Base-by-base conservation (phyloP, 2,113 vertebrate species). In the Ptilorrhoa leucosticta region DNA sequence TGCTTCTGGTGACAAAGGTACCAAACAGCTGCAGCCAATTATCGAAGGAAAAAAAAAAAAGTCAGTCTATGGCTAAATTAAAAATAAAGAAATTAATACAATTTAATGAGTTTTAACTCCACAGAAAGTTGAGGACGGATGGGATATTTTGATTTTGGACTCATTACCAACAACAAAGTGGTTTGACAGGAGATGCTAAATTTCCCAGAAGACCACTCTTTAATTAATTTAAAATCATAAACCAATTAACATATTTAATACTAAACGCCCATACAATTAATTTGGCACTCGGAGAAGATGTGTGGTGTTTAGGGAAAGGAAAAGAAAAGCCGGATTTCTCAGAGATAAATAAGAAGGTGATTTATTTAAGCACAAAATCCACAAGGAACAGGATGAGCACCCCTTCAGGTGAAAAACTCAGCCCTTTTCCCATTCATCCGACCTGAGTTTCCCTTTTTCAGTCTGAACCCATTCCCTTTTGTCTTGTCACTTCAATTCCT, bases 141-240 rank as follows among this genome's bases (percentile, higher is more conserved):
- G 17, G 40, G 27, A 31, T 91, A 71, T 64, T 90, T 93, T 85
- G 65, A 79, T 66, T 93, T 85, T 82, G 73, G 65, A 91, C 66
- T 85, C 31, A 47, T 60, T 87, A 28, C 21, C 85, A 75, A 48
- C 70, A 71, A 71, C n/a, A 28, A 60, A 90, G 16, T 56, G 7
- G 17, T 83, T 76, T 87, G 66, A 87, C n/a, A 76, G 64, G 88
- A 64, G 78, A 85, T 65, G 65, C 2, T 79, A 20, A 28, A 95
- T 95, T 94, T 96, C 96, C 94, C 92, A 10, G 44, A 91, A 95
- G 90, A 72, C 70, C 51, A 81, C 15, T 60, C 10, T 82, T 85
- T 64, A 95, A 91, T 93, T 82, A 93, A 93, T 85, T 94, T 91
- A 26, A 87, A 95, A 94, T 79, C 75, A 85, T 76, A 93, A 95